These are phyloP conservation scores for Thecocarcelia acutangulata DNA, from an alignment of 2,888 invertebrate species.

Conservation along the genomic window DNA sequence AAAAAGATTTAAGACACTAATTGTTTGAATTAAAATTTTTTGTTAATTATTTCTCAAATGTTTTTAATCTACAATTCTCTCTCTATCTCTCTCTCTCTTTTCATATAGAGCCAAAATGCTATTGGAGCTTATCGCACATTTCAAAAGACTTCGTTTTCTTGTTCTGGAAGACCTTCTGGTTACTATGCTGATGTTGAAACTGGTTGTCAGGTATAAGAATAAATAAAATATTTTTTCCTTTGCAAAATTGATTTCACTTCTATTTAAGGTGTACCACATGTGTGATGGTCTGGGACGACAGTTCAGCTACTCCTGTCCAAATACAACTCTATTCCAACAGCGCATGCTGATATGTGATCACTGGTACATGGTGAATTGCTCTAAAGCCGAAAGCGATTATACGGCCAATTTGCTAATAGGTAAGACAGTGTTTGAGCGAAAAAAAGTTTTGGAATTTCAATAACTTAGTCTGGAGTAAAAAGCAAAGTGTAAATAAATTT, in stretches of 20 bases:
- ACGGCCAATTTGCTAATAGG: slow-evolving; percentile 88
- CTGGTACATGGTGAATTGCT: slow-evolving; percentile 91
- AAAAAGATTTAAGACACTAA: too few species aligned
- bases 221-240: slow-evolving; percentile 20
- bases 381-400: slow-evolving; percentile 86
- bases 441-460: too few species aligned
- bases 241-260: neutral
- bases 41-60: too few species aligned
- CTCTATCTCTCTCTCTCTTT: slow-evolving; percentile 2
- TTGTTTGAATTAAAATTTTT: too few species aligned
- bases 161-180: slow-evolving; percentile 85
- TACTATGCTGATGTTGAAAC: slow-evolving; percentile 89
- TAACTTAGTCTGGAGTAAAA: too few species aligned
- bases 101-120: slow-evolving; percentile 74
- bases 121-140: slow-evolving; percentile 76
- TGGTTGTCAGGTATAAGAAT: slow-evolving; percentile 85
- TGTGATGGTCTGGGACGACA: slow-evolving; percentile 89
- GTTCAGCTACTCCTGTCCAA: slow-evolving; percentile 90
- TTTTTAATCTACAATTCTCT: too few species aligned
- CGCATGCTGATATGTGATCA: slow-evolving; percentile 91
- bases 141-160: slow-evolving; percentile 85
- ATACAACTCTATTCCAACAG: slow-evolving; percentile 90
- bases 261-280: slow-evolving; percentile 88
- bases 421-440: too few species aligned
- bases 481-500: too few species aligned